A percentile compares a stretch with the other conserved stretches of the same genome.
phyloP scores from a whole-genome alignment of 2,113 vertebrate genomes.

The Tinamus guttatus region DNA sequence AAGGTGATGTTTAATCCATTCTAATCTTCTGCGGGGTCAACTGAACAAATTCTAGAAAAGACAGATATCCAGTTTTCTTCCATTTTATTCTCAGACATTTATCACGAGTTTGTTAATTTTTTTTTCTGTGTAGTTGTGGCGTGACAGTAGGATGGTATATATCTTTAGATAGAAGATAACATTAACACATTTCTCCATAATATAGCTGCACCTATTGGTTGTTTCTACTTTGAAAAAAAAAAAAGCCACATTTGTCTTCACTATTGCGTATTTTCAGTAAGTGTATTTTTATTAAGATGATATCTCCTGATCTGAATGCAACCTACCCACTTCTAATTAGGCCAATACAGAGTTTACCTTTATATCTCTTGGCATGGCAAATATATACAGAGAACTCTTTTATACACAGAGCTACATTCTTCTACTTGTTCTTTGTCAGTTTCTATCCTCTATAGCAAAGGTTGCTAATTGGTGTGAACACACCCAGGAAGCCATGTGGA shows the following conservation, averaged over 20 bases:
- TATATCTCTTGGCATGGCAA: not conserved
- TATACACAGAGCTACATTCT: not conserved
- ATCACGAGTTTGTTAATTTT: not conserved
- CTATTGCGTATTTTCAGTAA: not conserved
- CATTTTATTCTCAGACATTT: not conserved
- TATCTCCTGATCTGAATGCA: not conserved
- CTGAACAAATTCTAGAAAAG: not conserved
- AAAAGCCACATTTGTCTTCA: not conserved
- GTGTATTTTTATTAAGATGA: not conserved
- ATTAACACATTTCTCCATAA: not conserved
- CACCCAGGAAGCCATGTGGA: not conserved
- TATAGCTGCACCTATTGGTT: not conserved
- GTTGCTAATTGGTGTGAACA: not conserved
- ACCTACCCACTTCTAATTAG: not conserved
- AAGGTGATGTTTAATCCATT: not conserved
- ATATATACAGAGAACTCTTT: not conserved
- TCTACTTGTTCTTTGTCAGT: not conserved
- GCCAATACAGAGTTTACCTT: not conserved
- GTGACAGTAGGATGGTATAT: not conserved
- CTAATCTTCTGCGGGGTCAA: not conserved
- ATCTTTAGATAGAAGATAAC: not conserved
- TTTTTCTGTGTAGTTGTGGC: not conserved
- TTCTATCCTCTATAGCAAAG: not conserved
- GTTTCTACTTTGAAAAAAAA: not conserved
- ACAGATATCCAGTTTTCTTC: not conserved